Evolutionary conservation across 2,113 vertebrate genomes (phyloP), one percentile per base, ranked within the genome.

Genomic region (Sminthopsis crassicaudata): DNA sequence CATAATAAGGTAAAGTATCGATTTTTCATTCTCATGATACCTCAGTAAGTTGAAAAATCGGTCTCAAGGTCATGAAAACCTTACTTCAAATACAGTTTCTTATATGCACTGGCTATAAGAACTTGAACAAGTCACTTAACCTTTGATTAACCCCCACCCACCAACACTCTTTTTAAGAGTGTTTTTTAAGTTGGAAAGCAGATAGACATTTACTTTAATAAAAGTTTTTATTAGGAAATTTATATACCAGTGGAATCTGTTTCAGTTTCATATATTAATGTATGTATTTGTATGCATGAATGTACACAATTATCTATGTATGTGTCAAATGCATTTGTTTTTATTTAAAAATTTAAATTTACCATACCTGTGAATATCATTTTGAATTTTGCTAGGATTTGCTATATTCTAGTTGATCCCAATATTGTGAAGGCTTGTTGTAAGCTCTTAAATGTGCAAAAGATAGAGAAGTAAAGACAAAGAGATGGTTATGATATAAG

Each of bases 401-500:
- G 42, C 25, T 90, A 27, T 2, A 84, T 27, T 88, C 8, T 52
- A 48, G 8, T 50, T 2, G 30, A 91, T 12, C 88, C 95, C 2
- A 1, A 11, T 96, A 7, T 84, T 92, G 76, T 96, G 95, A 88
- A 94, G 94, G 42, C 94, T 97, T 95, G 52, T 97, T 95, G 60
- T 96, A 96, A 95, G 9, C 19, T 96, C 97, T 97, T 54, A 53
- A 60, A 16, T 89, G 12, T 95, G 90, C 95, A 96, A 96, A 23
- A 94, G 22, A 16, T 88, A 46, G 55, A 48, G 91, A 92, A 92
- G 51, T 92, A 57, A 88, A 1, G 92, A 55, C 24, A 93, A 51
- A 53, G 67, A 90, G n/a, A 92, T 57, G 67, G 76, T 42, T 97
- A 26, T 96, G 54, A 94, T 96, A 90, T 5, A 96, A 96, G 67